Base-by-base conservation (phyloP, 2,113 vertebrate genomes). In the rat (Rattus norvegicus) region DNA sequence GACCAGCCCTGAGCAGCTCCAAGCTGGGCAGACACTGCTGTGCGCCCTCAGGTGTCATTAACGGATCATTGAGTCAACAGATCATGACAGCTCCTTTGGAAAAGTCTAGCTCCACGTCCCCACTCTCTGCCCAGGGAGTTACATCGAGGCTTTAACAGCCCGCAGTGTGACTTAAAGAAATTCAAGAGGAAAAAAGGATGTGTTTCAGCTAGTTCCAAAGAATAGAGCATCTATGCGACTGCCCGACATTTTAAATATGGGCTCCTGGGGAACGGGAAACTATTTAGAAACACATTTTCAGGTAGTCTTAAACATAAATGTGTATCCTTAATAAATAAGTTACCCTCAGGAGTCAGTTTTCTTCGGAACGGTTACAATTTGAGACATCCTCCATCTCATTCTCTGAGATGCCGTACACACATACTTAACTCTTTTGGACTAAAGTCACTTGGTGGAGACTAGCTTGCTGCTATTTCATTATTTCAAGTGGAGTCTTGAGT, bases 11-110 rank as follows among this genome's bases (percentile, higher is more conserved):
- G 87, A n/a, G 85, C 88, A 54, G 28, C 94, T 36, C 47, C 13
- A 1, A 84, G 87, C 36, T 16, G 73, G 85, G 22, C 26, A 1
- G 80, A 86, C 43, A 12, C 59, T 61, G 47, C 67, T 93, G 70
- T 4, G 79, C 83, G 67, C 94, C 73, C 7, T 33, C 49, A 93
- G 54, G 2, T 85, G 33, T 88, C 91, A 73, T 77, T 93, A 97
- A 93, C 0, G 0, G 80, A 96, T 95, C 89, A 94, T 0, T 63
- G 81, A 73, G 43, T 95, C 92, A 90, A 97, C 59, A 84, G 39
- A 95, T 97, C 69, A 96, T 49, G 67, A 96, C 65, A 94, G 89
- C n/a, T 79, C n/a, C 89, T 95, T 69, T 30, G 0, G 79, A 96
- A 96, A 98, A 95, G 88, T 94, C 81, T 13, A 72, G n/a, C 20